Evolutionary conservation across 2,888 invertebrate genomes (phyloP), one percentile per base, ranked within the genome.

Genomic region (Hydropsyche betteni): DNA sequence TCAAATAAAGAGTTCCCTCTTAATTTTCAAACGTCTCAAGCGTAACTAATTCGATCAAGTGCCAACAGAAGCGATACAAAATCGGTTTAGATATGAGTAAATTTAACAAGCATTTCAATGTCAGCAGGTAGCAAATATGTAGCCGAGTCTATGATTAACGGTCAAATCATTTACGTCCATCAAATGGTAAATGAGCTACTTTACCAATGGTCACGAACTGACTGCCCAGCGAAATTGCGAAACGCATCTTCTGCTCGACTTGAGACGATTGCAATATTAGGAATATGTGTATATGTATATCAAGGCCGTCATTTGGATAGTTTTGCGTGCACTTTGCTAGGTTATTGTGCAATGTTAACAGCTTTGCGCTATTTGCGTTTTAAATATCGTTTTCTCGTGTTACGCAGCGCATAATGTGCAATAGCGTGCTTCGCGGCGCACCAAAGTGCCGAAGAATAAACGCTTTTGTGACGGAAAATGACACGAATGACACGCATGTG

Each of bases 341-440:
- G 16, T 53, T 8, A 64, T 64, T 64, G 64, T 64, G 64, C 36
- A 64, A 61, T 53, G 12, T 53, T 53, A 53, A 58, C 58, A 58
- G 58, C 24, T 58, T 7, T 24, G 24, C 8, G 14, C 16, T 58
- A 58, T 58, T 14, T 58, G 24, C 24, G 58, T 16, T 24, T 16
- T 24, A 58, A 58, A 14, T 58, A 58, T 58, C 58, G 58, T 58
- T 58, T 58, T 14, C 58, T 24, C 24, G 58, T 24, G 44, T 44
- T 44, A 44, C 44, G 44, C 44, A 44, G 44, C 44, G 10, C 44
- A 44, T 44, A 44, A 44, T 8, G 4, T 44, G 10, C 44, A 24
- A 24, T 10, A 8, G 44, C 10, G 44, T 10, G 6, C 44, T 44
- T 44, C 44, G 44, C 44, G 44, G 44, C 24, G 24, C 24, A 24